A percentile compares a stretch with the other conserved stretches of the same genome.
Evolutionary conservation across 2,113 vertebrate species (phyloP).

Genomic region (Haemorhous mexicanus): DNA sequence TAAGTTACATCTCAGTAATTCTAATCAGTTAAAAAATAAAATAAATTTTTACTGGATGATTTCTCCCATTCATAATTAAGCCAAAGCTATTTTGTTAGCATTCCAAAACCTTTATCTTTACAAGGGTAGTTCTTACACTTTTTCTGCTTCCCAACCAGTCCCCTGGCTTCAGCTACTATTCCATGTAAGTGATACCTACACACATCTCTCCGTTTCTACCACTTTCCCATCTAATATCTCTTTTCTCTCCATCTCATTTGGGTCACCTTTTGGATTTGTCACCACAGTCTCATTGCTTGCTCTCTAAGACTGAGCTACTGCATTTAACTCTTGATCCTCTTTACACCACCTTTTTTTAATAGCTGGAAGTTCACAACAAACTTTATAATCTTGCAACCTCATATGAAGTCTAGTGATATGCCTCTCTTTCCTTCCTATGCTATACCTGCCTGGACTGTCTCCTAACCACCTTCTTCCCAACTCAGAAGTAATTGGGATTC

Average conservation of each 20-base stretch:
- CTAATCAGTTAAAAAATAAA: background rate
- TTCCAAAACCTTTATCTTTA: background rate
- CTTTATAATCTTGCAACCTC: background rate
- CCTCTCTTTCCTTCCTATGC: background rate
- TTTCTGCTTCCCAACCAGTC: background rate
- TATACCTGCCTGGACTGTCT: background rate
- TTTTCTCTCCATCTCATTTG: background rate
- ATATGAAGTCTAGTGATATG: too few species aligned
- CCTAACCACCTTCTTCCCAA: background rate
- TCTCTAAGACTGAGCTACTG: background rate
- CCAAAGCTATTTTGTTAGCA: background rate
- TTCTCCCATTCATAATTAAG: background rate
- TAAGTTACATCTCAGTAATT: background rate
- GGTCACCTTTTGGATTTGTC: background rate
- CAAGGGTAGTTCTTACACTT: background rate
- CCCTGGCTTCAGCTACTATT: background rate
- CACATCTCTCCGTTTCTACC: background rate
- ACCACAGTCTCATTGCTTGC: background rate
- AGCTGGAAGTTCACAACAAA: background rate
- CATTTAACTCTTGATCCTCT: background rate
- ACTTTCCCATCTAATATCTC: background rate
- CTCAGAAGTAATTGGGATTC: background rate
- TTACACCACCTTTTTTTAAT: background rate
- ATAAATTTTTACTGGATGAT: background rate
- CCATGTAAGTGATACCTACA: background rate